Conservation (phyloP, 2,113 vertebrate genomes). For the Polypterus bichir region DNA sequence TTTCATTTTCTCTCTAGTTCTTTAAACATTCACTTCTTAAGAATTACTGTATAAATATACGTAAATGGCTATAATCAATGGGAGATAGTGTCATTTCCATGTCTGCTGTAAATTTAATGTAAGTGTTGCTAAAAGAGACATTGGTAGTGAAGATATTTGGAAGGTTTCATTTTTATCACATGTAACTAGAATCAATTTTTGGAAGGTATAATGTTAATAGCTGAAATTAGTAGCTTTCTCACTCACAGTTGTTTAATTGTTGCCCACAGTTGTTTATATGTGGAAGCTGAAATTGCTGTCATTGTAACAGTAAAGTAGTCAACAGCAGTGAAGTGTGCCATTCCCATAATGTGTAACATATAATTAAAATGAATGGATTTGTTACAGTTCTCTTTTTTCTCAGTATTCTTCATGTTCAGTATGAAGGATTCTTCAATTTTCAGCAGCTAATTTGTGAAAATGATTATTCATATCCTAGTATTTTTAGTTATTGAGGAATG, state of each 20-base stretch:
- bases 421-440: no score
- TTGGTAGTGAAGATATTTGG: no score
- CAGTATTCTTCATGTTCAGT: not conserved
- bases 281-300: slow-evolving; percentile 37
- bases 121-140: no score
- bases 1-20: no score
- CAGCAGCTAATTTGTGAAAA: not conserved
- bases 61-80: no score
- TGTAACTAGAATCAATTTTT: slow-evolving; percentile 27
- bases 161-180: slow-evolving; percentile 25
- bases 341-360: slow-evolving; percentile 38
- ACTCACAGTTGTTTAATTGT: slow-evolving; percentile 36
- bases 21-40: no score
- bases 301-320: slow-evolving; percentile 29
- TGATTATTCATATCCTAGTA: not conserved
- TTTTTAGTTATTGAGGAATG: not conserved
- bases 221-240: slow-evolving; percentile 32
- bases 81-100: no score
- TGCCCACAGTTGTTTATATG: slow-evolving; percentile 40
- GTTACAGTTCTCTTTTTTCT: slow-evolving; percentile 22
- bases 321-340: slow-evolving; percentile 27
- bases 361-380: slow-evolving; percentile 58
- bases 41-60: no score
- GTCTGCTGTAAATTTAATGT: no score
- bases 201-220: slow-evolving; percentile 29